Evolutionary conservation across 2,888 invertebrate species (phyloP).

Genomic region (Creontiades dilutus): DNA sequence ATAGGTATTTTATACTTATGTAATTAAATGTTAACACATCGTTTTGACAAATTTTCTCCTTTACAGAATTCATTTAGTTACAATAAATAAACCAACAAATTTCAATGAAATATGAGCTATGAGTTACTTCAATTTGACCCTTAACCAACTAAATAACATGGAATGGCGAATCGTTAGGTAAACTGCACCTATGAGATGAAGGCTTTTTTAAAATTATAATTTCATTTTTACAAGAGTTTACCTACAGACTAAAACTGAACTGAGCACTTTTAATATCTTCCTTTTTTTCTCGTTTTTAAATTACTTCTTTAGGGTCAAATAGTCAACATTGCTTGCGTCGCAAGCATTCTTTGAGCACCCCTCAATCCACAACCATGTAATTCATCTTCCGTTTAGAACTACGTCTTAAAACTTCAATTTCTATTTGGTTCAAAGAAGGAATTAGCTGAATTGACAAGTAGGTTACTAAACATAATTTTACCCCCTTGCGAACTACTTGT

Average conservation of each 20-base stretch:
- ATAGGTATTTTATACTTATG: slow-evolving; percentile 36
- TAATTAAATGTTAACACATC: slow-evolving; percentile 47
- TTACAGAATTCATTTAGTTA: slow-evolving; percentile 17
- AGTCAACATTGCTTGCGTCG: slow-evolving; percentile 32
- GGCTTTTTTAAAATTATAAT: background rate
- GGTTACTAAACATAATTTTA: slow-evolving; percentile 32
- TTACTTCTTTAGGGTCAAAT: slow-evolving; percentile 42
- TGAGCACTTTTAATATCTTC: slow-evolving; percentile 43
- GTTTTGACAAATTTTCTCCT: slow-evolving; percentile 42
- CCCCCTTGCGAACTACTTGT: background rate
- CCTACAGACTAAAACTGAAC: slow-evolving; percentile 21
- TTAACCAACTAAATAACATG: slow-evolving; percentile 66
- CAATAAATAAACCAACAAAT: slow-evolving; percentile 52
- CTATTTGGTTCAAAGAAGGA: slow-evolving; percentile 27
- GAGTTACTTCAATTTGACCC: slow-evolving; percentile 53
- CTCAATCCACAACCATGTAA: slow-evolving; percentile 65
- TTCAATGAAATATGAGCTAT: slow-evolving; percentile 56
- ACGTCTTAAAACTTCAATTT: slow-evolving; percentile 28
- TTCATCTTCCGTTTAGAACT: slow-evolving; percentile 47
- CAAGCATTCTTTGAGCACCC: slow-evolving; percentile 54
- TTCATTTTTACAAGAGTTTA: background rate
- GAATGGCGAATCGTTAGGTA: slow-evolving; percentile 10
- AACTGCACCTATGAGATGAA: slow-evolving; percentile 35
- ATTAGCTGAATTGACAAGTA: slow-evolving; percentile 60
- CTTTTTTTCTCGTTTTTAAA: background rate